phyloP scores from a whole-genome alignment of 2,113 vertebrate species.

The Pygoscelis adeliae region DNA sequence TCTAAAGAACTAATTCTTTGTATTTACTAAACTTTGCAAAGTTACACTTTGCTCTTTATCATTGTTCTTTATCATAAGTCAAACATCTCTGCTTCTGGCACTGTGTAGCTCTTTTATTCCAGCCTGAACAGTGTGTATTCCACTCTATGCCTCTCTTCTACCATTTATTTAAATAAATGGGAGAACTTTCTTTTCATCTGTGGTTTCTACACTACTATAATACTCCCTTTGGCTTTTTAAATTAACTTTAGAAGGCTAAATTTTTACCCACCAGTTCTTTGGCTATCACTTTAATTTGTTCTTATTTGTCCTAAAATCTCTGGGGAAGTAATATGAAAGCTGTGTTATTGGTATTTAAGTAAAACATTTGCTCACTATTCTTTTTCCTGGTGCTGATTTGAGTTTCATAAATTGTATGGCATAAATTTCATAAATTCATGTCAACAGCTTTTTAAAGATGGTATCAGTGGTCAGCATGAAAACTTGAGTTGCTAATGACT shows the following conservation, averaged over 20 bases:
- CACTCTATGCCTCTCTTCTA: not conserved
- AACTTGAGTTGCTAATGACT: not conserved
- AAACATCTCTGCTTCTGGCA: conserved; percentile 21
- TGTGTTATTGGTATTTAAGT: not conserved
- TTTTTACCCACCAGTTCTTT: not conserved
- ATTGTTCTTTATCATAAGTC: not conserved
- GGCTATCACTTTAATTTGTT: not conserved
- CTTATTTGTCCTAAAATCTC: not conserved
- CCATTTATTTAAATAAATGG: not conserved
- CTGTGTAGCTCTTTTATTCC: not conserved
- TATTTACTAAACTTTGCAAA: not conserved
- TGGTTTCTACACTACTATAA: not conserved
- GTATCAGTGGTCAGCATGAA: not conserved
- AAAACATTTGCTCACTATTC: not conserved
- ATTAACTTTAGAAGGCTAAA: not conserved
- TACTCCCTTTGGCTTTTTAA: conserved; percentile 17
- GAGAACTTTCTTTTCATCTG: not conserved
- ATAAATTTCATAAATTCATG: no score
- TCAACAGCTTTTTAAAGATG: not conserved
- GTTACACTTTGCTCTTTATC: conserved; percentile 16
- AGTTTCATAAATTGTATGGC: not conserved
- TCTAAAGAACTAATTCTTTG: not conserved
- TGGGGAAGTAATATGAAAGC: not conserved
- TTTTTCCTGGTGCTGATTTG: not conserved
- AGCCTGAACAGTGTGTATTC: not conserved